Percentiles rank a stretch among this genome's conserved stretches.
These are phyloP conservation scores for Paragorgia papillata DNA, from an alignment of 92 coral and sea anemone genomes.

Conservation along the genomic window DNA sequence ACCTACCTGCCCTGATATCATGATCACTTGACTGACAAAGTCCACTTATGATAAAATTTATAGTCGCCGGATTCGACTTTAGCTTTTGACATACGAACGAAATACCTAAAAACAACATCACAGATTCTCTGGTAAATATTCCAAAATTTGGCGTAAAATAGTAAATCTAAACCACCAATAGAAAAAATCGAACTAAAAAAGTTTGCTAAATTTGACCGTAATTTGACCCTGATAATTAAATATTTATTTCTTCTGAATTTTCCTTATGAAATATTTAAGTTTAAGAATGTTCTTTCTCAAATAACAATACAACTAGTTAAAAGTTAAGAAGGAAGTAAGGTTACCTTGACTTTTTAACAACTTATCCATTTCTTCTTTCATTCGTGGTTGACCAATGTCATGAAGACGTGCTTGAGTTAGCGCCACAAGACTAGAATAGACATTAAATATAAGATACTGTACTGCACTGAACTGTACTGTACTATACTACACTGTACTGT, in stretches of 20 bases:
- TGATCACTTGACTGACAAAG: slow-evolving; percentile 73
- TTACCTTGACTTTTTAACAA: slow-evolving; percentile 41
- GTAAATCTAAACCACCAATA: not conserved
- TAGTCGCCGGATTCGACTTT: not conserved
- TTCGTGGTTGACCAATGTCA: slow-evolving; percentile 70
- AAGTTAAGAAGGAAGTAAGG: not conserved
- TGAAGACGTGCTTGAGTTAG: slow-evolving; percentile 47
- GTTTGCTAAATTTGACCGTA: too few species aligned
- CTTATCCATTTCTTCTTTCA: slow-evolving; percentile 54
- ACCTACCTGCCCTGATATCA: slow-evolving; percentile 90
- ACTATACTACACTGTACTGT: not conserved
- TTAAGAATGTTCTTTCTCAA: too few species aligned
- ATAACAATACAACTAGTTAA: too few species aligned
- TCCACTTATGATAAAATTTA: slow-evolving; percentile 67
- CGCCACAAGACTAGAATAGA: slow-evolving; percentile 63
- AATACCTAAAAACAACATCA: slow-evolving; percentile 4
- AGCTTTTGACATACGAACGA: not conserved
- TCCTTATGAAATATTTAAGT: too few species aligned
- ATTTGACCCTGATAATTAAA: too few species aligned
- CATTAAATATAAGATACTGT: not conserved
- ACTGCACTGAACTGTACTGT: not conserved
- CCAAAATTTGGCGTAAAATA: not conserved
- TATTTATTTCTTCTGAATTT: too few species aligned
- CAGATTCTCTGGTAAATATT: not conserved
- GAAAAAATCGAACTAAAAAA: too few species aligned